Base-by-base conservation (phyloP, 2,797 vertebrate genomes). In the Protonibea diacanthus region DNA sequence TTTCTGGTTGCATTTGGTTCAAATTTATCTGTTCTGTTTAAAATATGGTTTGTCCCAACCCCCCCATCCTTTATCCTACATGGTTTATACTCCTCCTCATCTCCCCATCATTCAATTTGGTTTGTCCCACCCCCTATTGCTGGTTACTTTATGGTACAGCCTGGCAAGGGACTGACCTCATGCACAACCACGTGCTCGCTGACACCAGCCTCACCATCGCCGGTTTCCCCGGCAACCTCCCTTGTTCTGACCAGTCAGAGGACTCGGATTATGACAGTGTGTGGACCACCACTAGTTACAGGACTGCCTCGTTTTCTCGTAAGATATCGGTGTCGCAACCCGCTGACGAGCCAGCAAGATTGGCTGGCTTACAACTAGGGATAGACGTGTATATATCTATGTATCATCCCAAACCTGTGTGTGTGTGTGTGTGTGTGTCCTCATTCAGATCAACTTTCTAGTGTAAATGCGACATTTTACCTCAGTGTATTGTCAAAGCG, bases 91-190 rank as follows among this genome's bases (percentile, higher is more conserved):
- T 73, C 49, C 20, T 40, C 58, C 23, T 72, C 74, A 61, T n/a
- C 67, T 60, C 68, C 38, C 66, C 55, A 44, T 58, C 78, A 25
- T 76, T 65, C 0, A 44, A 60, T 83, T 83, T 85, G 80, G 61
- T 87, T 80, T 67, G 27, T 44, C 9, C 64, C n/a, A 38, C 58
- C 55, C 56, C 64, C 59, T 27, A 18, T 57, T 63, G 51, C 89
- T 63, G 56, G 48, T 63, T 25, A 63, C 67, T 47, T 82, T 48
- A 63, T 8, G 78, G 61, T 64, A 27, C 96, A 99, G 98, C 98
- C 93, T 99, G 98, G 98, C 98, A 99, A 95, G 98, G 98, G 94
- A 99, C 98, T 94, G 98, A 99, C 95, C 97, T 99, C 96, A 99
- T 99, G 98, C 98, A 99, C 95, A 99, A 99, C 96, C 98, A 99